Conservation (phyloP, 2,888 invertebrate genomes). For the Melieria omissa region DNA sequence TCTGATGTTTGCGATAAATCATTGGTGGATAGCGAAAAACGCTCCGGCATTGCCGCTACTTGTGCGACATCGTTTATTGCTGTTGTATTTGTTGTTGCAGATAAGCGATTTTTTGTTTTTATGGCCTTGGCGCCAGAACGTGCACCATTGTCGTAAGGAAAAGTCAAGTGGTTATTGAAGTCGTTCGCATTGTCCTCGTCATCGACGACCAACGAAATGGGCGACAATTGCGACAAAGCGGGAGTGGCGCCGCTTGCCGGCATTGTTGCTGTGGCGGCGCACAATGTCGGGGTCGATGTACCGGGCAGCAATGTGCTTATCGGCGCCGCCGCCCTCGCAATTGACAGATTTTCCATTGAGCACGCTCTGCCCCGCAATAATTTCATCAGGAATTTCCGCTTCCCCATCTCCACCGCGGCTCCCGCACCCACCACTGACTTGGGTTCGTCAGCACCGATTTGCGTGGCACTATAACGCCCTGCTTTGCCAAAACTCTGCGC, state of each 20-base stretch:
- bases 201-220: constrained; percentile 11
- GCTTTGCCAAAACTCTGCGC: constrained; percentile 1
- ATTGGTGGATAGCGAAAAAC: constrained; percentile 66
- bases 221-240: constrained; percentile 19
- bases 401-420: constrained; percentile 22
- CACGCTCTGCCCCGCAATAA: constrained; percentile 67
- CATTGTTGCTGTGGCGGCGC: constrained; percentile 4
- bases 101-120: too few species aligned
- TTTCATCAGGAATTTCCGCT: constrained; percentile 67
- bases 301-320: background rate
- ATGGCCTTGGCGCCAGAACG: too few species aligned
- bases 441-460: background rate
- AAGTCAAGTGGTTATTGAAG: background rate
- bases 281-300: constrained; percentile 16
- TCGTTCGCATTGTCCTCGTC: constrained; percentile 32
- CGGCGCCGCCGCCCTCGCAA: constrained; percentile 29
- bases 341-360: constrained; percentile 68
- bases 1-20: constrained; percentile 65
- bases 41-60: constrained; percentile 52
- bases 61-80: constrained; percentile 17
- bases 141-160: too few species aligned
- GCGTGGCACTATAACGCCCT: constrained; percentile 11
- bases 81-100: constrained; percentile 21
- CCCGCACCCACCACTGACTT: background rate
- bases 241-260: constrained; percentile 16